Base-by-base conservation (phyloP, 2,888 invertebrate species). In the Philonicus albiceps region DNA sequence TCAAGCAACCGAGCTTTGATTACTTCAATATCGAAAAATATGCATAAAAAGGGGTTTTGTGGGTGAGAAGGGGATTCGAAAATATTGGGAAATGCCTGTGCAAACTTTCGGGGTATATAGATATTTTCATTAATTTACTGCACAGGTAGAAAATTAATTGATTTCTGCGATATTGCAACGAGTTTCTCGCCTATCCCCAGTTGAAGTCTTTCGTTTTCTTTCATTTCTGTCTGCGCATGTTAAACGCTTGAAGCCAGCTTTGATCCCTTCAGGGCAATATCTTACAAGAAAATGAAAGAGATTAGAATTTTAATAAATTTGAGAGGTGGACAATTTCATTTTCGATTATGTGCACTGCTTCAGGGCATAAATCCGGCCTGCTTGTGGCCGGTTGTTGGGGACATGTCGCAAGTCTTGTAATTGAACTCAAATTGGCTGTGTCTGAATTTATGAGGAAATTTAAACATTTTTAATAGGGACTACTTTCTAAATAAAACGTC, bases 201-300 rank as follows among this genome's bases (percentile, higher is more conserved):
- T 73, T 73, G 34, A 76, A 76, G 43, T 76, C 76, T 76, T 76
- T 76, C 76, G 76, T 76, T 76, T 76, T 76, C 43, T 78, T 78
- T 8, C 5, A 22, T 78, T 78, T 78, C 27, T 22, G 43, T 78
- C 30, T 78, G 16, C 53, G 27, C 30, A 40, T 13, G 22, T 16
- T 4, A 11, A 2, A 16, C n/a, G 76, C 40, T 76, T n/a, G 76
- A 27, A 64, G 64, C 27, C 11, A 27, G 64, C 64, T 22, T n/a
- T 22, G 76, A 40, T 43, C 76, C 37, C 74, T 40, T 76, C 76
- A 76, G 40, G 76, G 37, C 40, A 76, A 22, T 37, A 78, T 40
- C 34, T 49, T 13, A 49, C 27, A 30, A n/a, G 49, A 80, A 80
- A 80, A 30, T 43, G 43, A 80, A 80, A 80, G 78, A 80, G 22